phyloP scores from a whole-genome alignment of 2,888 invertebrate species.

The Gerris lacustris region DNA sequence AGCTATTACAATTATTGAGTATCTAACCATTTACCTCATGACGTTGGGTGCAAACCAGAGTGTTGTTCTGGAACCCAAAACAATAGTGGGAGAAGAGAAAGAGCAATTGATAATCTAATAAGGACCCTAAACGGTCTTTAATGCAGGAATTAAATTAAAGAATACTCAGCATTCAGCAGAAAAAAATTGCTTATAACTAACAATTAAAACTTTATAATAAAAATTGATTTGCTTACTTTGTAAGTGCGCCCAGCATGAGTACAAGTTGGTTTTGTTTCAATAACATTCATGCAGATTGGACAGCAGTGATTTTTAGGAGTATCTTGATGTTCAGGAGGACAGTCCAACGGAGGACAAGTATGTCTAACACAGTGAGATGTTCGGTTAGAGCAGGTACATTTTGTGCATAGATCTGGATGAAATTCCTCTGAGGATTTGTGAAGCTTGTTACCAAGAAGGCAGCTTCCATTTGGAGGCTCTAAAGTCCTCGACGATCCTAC shows the following conservation, averaged over 20 bases:
- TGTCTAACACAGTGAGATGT: slow-evolving; percentile 66
- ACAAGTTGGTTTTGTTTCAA: slow-evolving; percentile 57
- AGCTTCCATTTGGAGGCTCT: slow-evolving; percentile 44
- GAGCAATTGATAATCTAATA: no score
- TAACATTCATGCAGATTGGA: slow-evolving; percentile 56
- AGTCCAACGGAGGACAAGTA: slow-evolving; percentile 84
- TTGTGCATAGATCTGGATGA: slow-evolving; percentile 60
- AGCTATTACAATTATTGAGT: no score
- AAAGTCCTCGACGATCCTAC: slow-evolving; percentile 40
- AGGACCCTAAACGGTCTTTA: no score
- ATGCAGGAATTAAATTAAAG: no score
- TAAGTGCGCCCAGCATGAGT: slow-evolving; percentile 52
- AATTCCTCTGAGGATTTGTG: slow-evolving; percentile 52
- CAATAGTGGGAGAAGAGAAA: no score
- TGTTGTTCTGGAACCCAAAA: no score
- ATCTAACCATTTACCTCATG: no score
- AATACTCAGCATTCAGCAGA: no score
- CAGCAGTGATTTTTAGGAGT: slow-evolving; percentile 55
- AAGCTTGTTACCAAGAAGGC: slow-evolving; percentile 58
- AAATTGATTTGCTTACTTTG: slow-evolving; percentile 43
- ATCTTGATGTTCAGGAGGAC: slow-evolving; percentile 56
- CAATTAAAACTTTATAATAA: no score
- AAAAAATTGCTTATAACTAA: no score
- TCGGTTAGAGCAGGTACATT: slow-evolving; percentile 68
- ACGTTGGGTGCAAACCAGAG: no score